Evolutionary conservation across 2,113 vertebrate genomes (phyloP).

Genomic region (Hypomesus transpacificus): DNA sequence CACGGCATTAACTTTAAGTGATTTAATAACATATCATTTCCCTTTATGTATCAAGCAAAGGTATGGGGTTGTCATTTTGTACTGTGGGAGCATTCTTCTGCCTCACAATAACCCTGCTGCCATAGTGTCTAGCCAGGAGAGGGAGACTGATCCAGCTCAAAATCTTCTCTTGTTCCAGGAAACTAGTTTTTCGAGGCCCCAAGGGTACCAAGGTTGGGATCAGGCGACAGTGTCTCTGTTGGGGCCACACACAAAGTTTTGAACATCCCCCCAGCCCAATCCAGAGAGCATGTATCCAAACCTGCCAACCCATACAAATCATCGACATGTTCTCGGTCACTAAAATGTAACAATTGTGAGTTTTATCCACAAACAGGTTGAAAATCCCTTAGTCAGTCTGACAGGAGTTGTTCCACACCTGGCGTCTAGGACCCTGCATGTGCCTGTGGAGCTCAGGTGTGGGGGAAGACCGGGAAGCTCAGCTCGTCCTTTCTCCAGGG

Average conservation of each 20-base stretch:
- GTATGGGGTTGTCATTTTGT: conserved; percentile 22
- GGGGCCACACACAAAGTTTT: conserved; percentile 21
- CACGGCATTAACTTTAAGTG: conserved; percentile 47
- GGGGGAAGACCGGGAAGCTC: conserved; percentile 63
- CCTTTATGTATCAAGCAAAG: conserved; percentile 48
- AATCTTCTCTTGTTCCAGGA: conserved; percentile 35
- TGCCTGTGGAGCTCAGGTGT: conserved; percentile 68
- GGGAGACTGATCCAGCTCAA: conserved; percentile 24
- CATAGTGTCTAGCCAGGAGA: conserved; percentile 29
- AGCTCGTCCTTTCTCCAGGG: conserved; percentile 63
- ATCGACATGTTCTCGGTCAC: not conserved
- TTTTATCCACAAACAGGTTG: not conserved
- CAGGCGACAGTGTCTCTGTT: conserved; percentile 26
- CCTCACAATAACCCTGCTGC: conserved; percentile 38
- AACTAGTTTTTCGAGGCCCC: conserved; percentile 5
- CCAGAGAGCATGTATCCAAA: too few species aligned
- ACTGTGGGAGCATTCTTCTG: conserved; percentile 30
- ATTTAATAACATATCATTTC: conserved; percentile 66
- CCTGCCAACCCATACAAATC: not conserved
- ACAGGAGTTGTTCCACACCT: conserved; percentile 51
- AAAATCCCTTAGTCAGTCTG: conserved; percentile 30
- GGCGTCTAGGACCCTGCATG: conserved; percentile 55
- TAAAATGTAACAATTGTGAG: not conserved
- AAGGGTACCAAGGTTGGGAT: conserved; percentile 15
- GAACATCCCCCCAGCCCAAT: conserved; percentile 15